Conservation (phyloP, 1,140 invertebrate species). For the Phthorimaea operculella region DNA sequence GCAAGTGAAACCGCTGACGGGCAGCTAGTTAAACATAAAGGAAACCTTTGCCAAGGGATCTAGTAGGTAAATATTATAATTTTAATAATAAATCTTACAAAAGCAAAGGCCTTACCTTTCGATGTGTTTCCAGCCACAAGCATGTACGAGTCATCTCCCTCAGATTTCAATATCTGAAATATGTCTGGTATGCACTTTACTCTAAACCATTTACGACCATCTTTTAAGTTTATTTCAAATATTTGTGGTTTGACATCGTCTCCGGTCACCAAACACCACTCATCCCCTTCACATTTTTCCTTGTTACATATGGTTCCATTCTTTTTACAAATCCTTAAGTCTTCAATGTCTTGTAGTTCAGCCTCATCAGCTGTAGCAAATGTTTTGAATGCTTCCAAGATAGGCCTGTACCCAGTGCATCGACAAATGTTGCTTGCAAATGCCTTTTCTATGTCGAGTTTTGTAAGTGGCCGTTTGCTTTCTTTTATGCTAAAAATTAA, state of each 20-base stretch:
- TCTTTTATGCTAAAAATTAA: neutral
- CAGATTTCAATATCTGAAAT: conserved; percentile 61
- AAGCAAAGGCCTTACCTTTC: conserved; percentile 22
- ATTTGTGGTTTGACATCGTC: conserved; percentile 26
- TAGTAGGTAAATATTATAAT: too few relatives aligned
- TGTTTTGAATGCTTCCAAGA: conserved; percentile 82
- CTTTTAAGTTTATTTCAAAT: conserved; percentile 28
- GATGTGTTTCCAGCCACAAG: conserved; percentile 72
- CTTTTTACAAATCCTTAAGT: conserved; percentile 27
- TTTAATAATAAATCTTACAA: too few relatives aligned
- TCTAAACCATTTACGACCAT: conserved; percentile 56
- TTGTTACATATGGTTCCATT: conserved; percentile 40
- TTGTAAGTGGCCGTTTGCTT: neutral
- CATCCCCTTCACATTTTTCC: conserved; percentile 18
- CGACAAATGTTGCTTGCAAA: conserved; percentile 82
- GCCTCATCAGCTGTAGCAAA: conserved; percentile 66
- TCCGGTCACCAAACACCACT: conserved; percentile 37
- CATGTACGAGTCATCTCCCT: conserved; percentile 57
- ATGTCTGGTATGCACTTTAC: conserved; percentile 57
- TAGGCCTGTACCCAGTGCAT: conserved; percentile 87
- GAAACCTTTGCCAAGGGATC: too few relatives aligned
- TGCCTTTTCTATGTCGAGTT: conserved; percentile 74
- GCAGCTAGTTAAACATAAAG: too few relatives aligned
- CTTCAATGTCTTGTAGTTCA: conserved; percentile 71
- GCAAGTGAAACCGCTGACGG: too few relatives aligned